phyloP scores from a whole-genome alignment of 2,888 invertebrate species.

The Heliconius cydno region DNA sequence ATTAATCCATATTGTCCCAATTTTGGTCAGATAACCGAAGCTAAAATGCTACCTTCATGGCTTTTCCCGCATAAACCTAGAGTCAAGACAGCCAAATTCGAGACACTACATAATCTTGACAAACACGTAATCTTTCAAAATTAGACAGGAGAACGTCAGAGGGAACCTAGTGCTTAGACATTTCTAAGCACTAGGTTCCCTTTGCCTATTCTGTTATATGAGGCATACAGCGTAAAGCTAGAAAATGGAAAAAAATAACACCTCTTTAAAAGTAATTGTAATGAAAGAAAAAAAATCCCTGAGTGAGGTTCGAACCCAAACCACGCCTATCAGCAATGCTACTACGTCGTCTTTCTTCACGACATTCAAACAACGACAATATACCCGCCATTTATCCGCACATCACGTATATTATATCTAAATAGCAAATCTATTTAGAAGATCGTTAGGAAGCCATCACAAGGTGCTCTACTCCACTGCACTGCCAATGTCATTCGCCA shows the following conservation, averaged over 20 bases:
- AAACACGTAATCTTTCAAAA: no score
- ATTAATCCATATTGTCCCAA: neutral
- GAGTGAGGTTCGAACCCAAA: no score
- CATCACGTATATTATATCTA: neutral
- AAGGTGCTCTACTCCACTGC: conserved; percentile 38
- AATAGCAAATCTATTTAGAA: conserved; percentile 7
- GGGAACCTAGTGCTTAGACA: no score
- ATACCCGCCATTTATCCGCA: conserved; percentile 9
- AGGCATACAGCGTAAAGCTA: neutral
- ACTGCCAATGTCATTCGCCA: conserved; percentile 44
- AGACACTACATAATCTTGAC: no score
- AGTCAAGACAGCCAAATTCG: no score
- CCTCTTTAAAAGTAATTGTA: no score
- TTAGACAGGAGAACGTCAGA: no score
- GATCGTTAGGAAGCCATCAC: conserved; percentile 40
- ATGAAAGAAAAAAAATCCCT: no score
- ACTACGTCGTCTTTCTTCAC: neutral
- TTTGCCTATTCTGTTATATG: neutral
- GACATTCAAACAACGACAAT: neutral
- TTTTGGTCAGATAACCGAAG: neutral
- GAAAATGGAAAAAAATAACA: neutral
- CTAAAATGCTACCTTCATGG: no score
- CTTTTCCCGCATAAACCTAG: no score
- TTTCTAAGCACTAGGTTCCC: no score
- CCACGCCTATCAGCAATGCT: no score